Base-by-base conservation (phyloP, 2,888 invertebrate species). In the Apocheima hispidaria region DNA sequence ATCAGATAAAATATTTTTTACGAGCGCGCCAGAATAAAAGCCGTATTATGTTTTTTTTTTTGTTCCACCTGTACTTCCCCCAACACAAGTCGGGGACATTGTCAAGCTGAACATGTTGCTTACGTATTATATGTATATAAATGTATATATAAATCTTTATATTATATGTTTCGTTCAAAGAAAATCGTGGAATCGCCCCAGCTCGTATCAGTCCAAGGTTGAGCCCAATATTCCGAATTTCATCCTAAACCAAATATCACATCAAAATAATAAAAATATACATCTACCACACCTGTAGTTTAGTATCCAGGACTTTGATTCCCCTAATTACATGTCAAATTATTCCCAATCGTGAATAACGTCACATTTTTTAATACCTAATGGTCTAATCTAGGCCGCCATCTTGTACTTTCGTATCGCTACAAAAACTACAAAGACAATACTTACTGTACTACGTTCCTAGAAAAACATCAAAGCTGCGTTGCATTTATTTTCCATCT, bases 171-270 rank as follows among this genome's bases (percentile, higher is more conserved):
- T 30, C 30, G 16, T 33, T 49, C 26, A 30, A 43, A 60, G 40
- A 50, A 55, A 50, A 60, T 51, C 40, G 7, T n/a, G 23, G 26
- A 51, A 55, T 14, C 55, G 54, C 14, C 10, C 35, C 23, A 53
- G 52, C 50, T 58, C 61, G 12, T 40, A 43, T 55, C 62, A 66
- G 63, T 68, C 60, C 50, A 52, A 18, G n/a, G 40, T 33, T 57
- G 52, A 64, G 62, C 61, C 62, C 26, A 52, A 55, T 54, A 43
- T 51, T 38, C 48, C 44, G 14, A 44, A 43, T 35, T 38, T 41
- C 14, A 55, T 53, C 58, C 61, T 65, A 58, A 66, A 58, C 20
- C 49, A 62, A 68, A 51, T 70, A 70, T 70, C 70, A 70, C 70
- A 70, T 63, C 49, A 53, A 63, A 66, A 66, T 58, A 70, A 63